Conservation (phyloP, 2,888 invertebrate genomes). For the Acleris emargana region DNA sequence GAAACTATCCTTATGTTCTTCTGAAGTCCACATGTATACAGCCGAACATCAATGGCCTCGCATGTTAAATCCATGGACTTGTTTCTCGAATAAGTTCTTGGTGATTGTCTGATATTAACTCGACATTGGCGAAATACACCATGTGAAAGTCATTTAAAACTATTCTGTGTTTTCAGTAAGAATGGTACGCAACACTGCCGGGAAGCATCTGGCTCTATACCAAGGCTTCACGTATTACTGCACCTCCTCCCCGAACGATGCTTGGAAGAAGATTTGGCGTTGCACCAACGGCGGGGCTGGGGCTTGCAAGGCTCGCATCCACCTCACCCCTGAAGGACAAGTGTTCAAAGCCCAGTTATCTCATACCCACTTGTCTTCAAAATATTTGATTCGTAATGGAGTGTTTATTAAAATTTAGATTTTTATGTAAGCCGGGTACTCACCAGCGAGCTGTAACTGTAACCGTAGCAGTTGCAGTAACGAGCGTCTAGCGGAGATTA, state of each 20-base stretch:
- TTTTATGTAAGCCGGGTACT: too few species aligned
- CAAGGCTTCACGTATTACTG: slow-evolving; percentile 37
- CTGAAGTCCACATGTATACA: too few species aligned
- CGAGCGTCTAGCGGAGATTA: too few species aligned
- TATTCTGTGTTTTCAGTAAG: not conserved
- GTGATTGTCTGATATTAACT: not conserved
- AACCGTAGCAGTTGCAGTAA: too few species aligned
- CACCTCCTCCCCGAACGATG: not conserved
- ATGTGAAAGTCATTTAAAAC: too few species aligned
- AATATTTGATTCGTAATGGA: slow-evolving; percentile 12
- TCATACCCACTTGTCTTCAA: slow-evolving; percentile 13
- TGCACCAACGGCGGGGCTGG: slow-evolving; percentile 8
- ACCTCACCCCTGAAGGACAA: slow-evolving; percentile 11
- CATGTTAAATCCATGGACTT: too few species aligned
- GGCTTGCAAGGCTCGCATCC: slow-evolving; percentile 18
- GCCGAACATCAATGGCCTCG: too few species aligned
- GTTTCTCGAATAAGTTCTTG: not conserved
- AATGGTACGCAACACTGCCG: slow-evolving; percentile 23
- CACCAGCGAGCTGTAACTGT: too few species aligned
- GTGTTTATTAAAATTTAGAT: slow-evolving; percentile 9
- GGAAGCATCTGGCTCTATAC: slow-evolving; percentile 33
- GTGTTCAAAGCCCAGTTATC: slow-evolving; percentile 12
- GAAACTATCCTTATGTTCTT: too few species aligned
- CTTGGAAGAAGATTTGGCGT: slow-evolving; percentile 30
- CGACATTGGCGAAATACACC: not conserved